phyloP scores from a whole-genome alignment of 2,888 invertebrate genomes.

The Drosophila infuscata region DNA sequence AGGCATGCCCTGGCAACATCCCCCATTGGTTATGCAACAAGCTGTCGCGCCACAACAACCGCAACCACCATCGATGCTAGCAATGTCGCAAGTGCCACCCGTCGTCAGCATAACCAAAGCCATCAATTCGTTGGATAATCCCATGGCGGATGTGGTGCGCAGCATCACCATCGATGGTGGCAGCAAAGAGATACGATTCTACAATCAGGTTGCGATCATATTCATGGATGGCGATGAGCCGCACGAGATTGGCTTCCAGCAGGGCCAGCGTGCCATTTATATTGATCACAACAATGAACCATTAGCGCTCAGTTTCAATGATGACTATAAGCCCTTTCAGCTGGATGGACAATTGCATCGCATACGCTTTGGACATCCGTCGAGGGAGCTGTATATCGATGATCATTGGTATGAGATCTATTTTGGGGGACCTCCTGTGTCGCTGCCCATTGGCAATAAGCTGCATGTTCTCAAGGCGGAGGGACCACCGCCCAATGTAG shows the following conservation, averaged over 20 bases:
- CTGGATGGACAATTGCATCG: constrained; percentile 91
- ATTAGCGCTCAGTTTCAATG: constrained; percentile 88
- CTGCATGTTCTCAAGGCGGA: constrained; percentile 92
- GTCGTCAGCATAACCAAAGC: constrained; percentile 58
- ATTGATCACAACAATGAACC: constrained; percentile 92
- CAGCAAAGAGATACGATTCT: constrained; percentile 92
- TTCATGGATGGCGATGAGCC: constrained; percentile 95
- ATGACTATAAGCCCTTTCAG: constrained; percentile 90
- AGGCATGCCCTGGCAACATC: constrained; percentile 77
- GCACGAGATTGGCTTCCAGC: constrained; percentile 93
- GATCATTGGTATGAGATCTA: constrained; percentile 95
- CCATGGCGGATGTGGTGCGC: constrained; percentile 90
- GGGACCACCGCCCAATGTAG: constrained; percentile 97
- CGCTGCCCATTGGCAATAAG: constrained; percentile 92
- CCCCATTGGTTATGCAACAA: constrained; percentile 64
- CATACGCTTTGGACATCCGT: constrained; percentile 95
- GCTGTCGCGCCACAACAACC: constrained; percentile 57
- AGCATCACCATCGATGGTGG: constrained; percentile 93
- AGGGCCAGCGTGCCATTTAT: constrained; percentile 90
- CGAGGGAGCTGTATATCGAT: constrained; percentile 95
- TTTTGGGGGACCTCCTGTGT: constrained; percentile 95
- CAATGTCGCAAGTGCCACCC: constrained; percentile 64
- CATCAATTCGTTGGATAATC: constrained; percentile 86
- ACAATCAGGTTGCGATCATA: constrained; percentile 93
- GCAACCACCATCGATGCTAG: constrained; percentile 59